Evolutionary conservation across 2,113 vertebrate species (phyloP), one percentile per base, ranked within the genome.

Genomic region (Percina caprodes): DNA sequence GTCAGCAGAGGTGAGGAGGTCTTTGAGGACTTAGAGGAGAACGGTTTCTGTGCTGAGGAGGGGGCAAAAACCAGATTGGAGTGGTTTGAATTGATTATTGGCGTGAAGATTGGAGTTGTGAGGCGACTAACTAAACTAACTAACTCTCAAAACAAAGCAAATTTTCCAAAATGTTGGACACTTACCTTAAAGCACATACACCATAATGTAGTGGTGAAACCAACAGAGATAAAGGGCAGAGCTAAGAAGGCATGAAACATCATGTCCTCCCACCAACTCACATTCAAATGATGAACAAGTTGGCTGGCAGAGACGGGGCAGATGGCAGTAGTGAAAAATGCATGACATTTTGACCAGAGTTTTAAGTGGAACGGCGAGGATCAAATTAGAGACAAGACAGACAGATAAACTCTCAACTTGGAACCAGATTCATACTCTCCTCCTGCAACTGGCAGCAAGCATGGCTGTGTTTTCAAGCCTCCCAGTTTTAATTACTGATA

Each of bases 241-340:
- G 8, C 26, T 18, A 4, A 62, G 46, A 12, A 23, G 19, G n/a
- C 48, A 74, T 23, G 19, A 62, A 33, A 52, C 30, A 24, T 35
- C 33, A 16, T 26, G 52, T 26, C 35, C n/a, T 2, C 14, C 49
- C 7, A 23, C 46, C 9, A n/a, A 51, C 14, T 5, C 49, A 23
- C 4, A 56, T 19, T 58, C 51, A 21, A 26, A 39, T 16, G 16
- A 9, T 56, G 59, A 45, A 54, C 55, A 23, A 9, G 13, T 23
- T 65, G 13, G 19, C 18, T 51, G 23, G 46, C 19, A 49, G 60
- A 72, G 49, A 63, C 0, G 23, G 35, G 35, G 72, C 68, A 87
- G 77, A 77, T 69, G 77, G 73, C 46, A n/a, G 10, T 12, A 1
- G 68, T 84, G 35, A 84, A 77, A 80, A 33, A 80, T 80, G 39